A percentile compares a stretch with the other conserved stretches of the same genome.
Conservation (phyloP, 1,140 invertebrate species). For the Drosophila ficusphila region DNA sequence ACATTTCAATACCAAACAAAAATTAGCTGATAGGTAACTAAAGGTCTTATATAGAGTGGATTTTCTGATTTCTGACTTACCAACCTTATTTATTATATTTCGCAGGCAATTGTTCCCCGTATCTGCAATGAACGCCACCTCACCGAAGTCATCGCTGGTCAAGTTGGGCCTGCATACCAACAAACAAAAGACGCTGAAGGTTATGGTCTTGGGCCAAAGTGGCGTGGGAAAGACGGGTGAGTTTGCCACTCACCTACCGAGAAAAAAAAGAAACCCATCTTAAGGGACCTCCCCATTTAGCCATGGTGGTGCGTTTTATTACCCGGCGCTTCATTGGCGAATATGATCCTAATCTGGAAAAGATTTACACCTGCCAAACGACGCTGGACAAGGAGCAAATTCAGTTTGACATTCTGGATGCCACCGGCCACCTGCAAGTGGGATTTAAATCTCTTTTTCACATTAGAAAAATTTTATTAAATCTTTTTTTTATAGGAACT, state of each 20-base stretch:
- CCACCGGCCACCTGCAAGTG: constrained; percentile 89
- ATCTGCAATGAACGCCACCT: constrained; percentile 85
- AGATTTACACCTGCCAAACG: constrained; percentile 90
- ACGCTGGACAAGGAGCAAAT: constrained; percentile 91
- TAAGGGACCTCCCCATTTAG: constrained; percentile 60
- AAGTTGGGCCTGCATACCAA: constrained; percentile 86
- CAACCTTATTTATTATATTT: constrained; percentile 9
- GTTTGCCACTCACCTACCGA: constrained; percentile 1
- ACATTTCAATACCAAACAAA: too few relatives aligned
- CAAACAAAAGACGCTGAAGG: constrained; percentile 88
- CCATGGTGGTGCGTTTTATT: constrained; percentile 92
- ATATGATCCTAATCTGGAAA: constrained; percentile 92
- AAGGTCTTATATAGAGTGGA: neutral
- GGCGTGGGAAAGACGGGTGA: constrained; percentile 92
- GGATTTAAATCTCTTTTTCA: constrained; percentile 72
- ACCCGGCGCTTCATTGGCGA: constrained; percentile 93
- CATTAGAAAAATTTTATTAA: neutral
- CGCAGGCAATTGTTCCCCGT: constrained; percentile 38
- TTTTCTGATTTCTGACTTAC: neutral
- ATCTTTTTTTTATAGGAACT: constrained; percentile 85
- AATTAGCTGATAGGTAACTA: neutral
- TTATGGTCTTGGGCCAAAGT: constrained; percentile 90
- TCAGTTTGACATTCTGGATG: constrained; percentile 92
- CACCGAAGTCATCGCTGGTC: constrained; percentile 87
- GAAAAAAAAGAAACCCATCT: constrained; percentile 1